phyloP scores from a whole-genome alignment of 2,113 vertebrate species.

The Mobula hypostoma region DNA sequence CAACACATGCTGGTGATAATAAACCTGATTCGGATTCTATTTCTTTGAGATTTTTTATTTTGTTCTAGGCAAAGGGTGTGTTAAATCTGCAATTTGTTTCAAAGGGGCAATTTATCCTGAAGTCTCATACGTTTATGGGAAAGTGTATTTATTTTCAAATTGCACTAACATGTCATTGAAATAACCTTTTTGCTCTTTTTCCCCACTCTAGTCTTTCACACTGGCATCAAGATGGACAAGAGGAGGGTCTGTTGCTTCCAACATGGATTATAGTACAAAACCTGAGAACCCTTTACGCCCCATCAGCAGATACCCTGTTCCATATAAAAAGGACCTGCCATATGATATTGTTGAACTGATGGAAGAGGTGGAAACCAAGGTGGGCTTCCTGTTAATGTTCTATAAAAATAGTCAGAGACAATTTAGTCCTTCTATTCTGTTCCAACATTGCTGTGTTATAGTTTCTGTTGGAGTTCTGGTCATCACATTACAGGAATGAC shows the following conservation, averaged over 20 bases:
- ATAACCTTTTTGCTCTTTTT: background rate
- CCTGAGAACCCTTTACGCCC: constrained; percentile 44
- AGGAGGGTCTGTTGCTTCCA: background rate
- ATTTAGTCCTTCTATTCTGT: too few species aligned
- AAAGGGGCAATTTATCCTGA: background rate
- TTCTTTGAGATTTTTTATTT: background rate
- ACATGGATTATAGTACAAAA: constrained; percentile 43
- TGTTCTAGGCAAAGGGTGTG: too few species aligned
- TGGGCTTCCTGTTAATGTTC: constrained; percentile 40
- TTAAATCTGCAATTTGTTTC: background rate
- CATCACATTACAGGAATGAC: too few species aligned
- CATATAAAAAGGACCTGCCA: constrained; percentile 68
- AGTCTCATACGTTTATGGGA: background rate
- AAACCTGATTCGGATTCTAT: too few species aligned
- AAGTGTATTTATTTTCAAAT: background rate
- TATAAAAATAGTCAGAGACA: background rate
- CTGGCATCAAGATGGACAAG: constrained; percentile 28
- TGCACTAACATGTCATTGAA: background rate
- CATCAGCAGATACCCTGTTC: constrained; percentile 62
- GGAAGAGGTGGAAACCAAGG: constrained; percentile 74
- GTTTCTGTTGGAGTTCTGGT: too few species aligned
- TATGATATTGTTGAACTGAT: constrained; percentile 73
- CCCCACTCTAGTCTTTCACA: constrained; percentile 3
- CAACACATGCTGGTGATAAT: too few species aligned
- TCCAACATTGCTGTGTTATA: too few species aligned